Conservation (phyloP, 2,113 vertebrate species). For the Pogonocichla stellata region DNA sequence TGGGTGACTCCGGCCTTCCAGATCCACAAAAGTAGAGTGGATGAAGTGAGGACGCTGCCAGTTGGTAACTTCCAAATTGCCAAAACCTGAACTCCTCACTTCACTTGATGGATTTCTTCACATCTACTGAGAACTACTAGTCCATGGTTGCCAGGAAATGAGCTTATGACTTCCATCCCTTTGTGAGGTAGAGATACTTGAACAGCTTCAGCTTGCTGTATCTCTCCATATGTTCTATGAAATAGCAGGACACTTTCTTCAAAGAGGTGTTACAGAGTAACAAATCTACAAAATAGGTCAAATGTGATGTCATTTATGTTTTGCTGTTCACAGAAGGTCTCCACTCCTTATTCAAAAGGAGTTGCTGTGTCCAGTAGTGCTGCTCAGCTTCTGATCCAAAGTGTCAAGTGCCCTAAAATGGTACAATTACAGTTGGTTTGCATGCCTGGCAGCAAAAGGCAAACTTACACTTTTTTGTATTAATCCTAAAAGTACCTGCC, state of each 20-base stretch:
- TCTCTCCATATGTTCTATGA: background rate
- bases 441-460: background rate
- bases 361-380: background rate
- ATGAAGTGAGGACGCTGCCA: slow-evolving; percentile 80
- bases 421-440: background rate
- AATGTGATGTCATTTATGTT: background rate
- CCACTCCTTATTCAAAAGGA: background rate
- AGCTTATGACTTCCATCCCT: background rate
- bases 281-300: background rate
- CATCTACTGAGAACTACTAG: accelerated
- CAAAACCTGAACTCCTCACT: background rate
- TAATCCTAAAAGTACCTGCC: background rate
- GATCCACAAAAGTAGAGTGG: slow-evolving; percentile 91
- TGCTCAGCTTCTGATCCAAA: background rate
- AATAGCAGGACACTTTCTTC: background rate
- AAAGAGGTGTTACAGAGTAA: background rate
- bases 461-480: background rate
- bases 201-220: background rate
- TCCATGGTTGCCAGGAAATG: background rate
- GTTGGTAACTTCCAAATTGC: slow-evolving; percentile 30
- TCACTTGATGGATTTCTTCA: background rate
- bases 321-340: background rate
- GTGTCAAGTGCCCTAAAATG: background rate
- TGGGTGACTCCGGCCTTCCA: slow-evolving; percentile 96
- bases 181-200: background rate